Base-by-base conservation (phyloP, 2,888 invertebrate species). In the Mactromeris polynyma region DNA sequence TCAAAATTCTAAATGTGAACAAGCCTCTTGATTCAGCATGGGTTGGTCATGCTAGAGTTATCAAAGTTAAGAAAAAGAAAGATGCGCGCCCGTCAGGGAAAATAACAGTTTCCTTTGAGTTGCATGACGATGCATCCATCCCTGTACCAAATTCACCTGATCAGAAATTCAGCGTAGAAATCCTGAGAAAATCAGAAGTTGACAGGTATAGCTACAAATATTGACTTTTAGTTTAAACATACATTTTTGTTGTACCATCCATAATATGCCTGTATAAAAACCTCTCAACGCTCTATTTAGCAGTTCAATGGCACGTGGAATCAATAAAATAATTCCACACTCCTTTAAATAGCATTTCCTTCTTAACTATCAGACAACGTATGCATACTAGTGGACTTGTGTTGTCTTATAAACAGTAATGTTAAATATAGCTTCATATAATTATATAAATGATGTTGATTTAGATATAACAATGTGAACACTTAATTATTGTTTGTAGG, bases 101-200 rank as follows among this genome's bases (percentile, higher is more conserved):
- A 78, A 14, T 86, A 4, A 82, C 58, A 38, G 86, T 86, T 26
- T 78, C 81, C 2, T 86, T 86, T 58, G 36, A 64, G 14, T 73
- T 86, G 40, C 86, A 86, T 69, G 82, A 83, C 19, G 36, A 46
- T 38, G 54, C 86, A 6, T 14, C 51, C 1, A 26, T 26, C n/a
- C 36, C 64, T 58, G 26, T 51, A 19, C 58, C 79, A 31, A 42
- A 54, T 21, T 31, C 73, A 64, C 38, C 40, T 26, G 40, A 73
- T 26, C 31, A 77, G 14, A 86, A 58, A 42, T 90, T 88, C 26
- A 80, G 86, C 38, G 88, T 90, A n/a, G 90, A 90, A 33, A 64
- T 90, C 31, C 58, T 90, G 40, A 31, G 81, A 51, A 90, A 90
- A 40, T 86, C 88, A 19, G 90, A 90, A 78, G 90, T 90, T 42